Conservation (phyloP, 2,888 invertebrate genomes). For the Chalcosyrphus nemorum region DNA sequence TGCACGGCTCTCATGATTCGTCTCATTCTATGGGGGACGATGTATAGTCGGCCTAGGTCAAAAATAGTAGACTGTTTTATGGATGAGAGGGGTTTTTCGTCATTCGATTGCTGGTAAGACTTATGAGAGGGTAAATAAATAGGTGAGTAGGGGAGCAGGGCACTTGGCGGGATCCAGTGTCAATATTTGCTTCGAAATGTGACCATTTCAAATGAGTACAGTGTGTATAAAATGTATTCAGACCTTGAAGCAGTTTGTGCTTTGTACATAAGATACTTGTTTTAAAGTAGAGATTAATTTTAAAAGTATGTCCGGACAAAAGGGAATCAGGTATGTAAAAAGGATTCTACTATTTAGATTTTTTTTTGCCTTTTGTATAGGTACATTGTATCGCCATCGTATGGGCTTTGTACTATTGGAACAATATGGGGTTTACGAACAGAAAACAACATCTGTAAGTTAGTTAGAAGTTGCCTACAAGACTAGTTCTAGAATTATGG, state of each 20-base stretch:
- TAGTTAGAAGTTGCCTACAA: too few relatives aligned
- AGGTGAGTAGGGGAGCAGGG: constrained; percentile 36
- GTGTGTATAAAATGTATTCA: neutral
- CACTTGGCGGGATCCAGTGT: constrained; percentile 49
- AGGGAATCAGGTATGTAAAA: too few relatives aligned
- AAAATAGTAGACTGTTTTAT: constrained; percentile 73
- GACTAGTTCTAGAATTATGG: too few relatives aligned
- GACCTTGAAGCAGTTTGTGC: too few relatives aligned
- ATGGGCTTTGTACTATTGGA: too few relatives aligned
- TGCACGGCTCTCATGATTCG: constrained; percentile 17
- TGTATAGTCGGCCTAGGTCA: constrained; percentile 72
- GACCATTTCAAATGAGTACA: constrained; percentile 30
- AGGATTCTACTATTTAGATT: too few relatives aligned
- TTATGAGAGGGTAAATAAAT: constrained; percentile 37
- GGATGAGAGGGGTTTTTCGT: constrained; percentile 42
- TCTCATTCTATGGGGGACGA: constrained; percentile 22
- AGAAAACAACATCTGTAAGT: too few relatives aligned
- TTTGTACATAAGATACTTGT: neutral
- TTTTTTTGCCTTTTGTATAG: too few relatives aligned
- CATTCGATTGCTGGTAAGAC: constrained; percentile 24
- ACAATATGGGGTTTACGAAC: too few relatives aligned
- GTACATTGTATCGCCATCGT: too few relatives aligned
- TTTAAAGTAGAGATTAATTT: too few relatives aligned
- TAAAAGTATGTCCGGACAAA: too few relatives aligned
- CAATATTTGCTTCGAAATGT: constrained; percentile 27